Evolutionary conservation across 1,140 invertebrate species (phyloP).

Genomic region (Adelges cooleyi): DNA sequence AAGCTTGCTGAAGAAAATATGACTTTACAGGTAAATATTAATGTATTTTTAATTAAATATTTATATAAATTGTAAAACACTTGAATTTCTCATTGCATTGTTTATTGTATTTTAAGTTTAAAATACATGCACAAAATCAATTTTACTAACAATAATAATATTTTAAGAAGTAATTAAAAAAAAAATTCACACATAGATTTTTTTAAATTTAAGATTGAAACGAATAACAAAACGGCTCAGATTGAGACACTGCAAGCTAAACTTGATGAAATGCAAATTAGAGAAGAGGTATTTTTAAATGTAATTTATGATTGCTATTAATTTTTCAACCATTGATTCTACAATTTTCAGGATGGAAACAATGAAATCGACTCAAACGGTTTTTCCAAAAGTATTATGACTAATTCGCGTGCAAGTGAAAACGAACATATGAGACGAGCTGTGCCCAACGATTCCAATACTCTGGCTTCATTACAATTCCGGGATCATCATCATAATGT

Average conservation of each 20-base stretch:
- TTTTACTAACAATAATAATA: too few relatives aligned
- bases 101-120: too few relatives aligned
- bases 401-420: slow-evolving; percentile 6
- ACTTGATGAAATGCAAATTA: not conserved
- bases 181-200: too few relatives aligned
- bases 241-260: not conserved
- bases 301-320: not conserved
- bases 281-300: not conserved
- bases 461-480: slow-evolving; percentile 8
- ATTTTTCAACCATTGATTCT: not conserved
- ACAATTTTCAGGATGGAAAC: not conserved
- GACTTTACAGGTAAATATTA: slow-evolving; percentile 7
- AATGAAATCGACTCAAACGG: not conserved
- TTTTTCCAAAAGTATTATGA: slow-evolving; percentile 18
- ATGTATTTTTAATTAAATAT: not conserved
- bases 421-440: slow-evolving; percentile 17
- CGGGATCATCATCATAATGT: slow-evolving; percentile 7
- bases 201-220: slow-evolving; percentile 1
- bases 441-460: slow-evolving; percentile 9
- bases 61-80: too few relatives aligned
- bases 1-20: slow-evolving; percentile 13
- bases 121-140: too few relatives aligned
- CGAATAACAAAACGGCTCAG: not conserved
- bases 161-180: too few relatives aligned
- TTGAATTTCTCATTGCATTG: too few relatives aligned